Conservation (phyloP, 2,888 invertebrate species). For the Crossocerus cetratus region DNA sequence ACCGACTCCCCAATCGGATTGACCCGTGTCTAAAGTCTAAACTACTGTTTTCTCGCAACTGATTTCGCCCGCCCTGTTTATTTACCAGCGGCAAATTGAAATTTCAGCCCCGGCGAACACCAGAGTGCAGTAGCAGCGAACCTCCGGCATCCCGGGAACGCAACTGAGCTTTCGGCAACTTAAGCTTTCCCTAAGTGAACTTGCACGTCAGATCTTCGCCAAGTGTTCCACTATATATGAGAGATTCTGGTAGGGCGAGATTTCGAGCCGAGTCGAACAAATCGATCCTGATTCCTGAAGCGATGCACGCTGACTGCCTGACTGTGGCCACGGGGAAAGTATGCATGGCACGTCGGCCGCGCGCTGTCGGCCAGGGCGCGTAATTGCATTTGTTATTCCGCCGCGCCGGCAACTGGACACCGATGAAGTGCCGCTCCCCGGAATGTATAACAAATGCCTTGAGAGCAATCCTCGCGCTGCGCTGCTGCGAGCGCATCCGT, state of each 20-base stretch:
- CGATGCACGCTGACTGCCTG: not conserved
- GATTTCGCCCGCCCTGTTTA: not conserved
- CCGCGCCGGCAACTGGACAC: not conserved
- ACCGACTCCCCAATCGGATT: not conserved
- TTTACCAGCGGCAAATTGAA: not conserved
- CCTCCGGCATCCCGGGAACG: too few species aligned
- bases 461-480: not conserved
- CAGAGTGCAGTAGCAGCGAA: too few species aligned
- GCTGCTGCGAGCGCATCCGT: not conserved
- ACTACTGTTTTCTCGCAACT: not conserved
- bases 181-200: not conserved
- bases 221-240: too few species aligned
- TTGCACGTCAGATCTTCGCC: not conserved
- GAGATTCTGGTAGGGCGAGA: too few species aligned
- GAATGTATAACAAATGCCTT: too few species aligned
- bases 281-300: not conserved
- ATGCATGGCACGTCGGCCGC: not conserved
- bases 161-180: too few species aligned
- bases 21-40: not conserved
- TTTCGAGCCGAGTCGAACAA: not conserved
- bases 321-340: not conserved
- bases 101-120: too few species aligned
- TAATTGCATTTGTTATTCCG: conserved; percentile 9
- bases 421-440: not conserved
- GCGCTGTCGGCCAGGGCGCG: not conserved